Conservation (phyloP, 2,888 invertebrate species). For the Dinocampus coccinellae region DNA sequence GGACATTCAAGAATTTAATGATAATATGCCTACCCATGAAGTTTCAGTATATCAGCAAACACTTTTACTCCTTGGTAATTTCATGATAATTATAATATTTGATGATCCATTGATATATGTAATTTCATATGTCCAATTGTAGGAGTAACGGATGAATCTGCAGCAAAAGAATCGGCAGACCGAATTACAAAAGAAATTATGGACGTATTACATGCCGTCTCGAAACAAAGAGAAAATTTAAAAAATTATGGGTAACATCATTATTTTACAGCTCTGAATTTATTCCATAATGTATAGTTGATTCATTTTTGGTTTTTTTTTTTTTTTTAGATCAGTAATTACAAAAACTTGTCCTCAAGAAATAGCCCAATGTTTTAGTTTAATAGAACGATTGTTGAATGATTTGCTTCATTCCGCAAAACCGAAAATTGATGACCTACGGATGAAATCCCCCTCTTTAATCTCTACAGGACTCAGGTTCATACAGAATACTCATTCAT, state of each 20-base stretch:
- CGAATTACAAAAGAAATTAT: slow-evolving; percentile 63
- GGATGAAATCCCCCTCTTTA: slow-evolving; percentile 72
- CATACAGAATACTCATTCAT: background rate
- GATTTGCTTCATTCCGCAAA: slow-evolving; percentile 74
- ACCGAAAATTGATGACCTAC: slow-evolving; percentile 75
- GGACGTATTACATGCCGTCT: slow-evolving; percentile 64
- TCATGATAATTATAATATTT: slow-evolving; percentile 4
- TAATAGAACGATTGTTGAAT: slow-evolving; percentile 74
- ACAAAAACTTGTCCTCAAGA: slow-evolving; percentile 70
- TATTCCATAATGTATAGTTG: background rate
- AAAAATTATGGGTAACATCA: slow-evolving; percentile 68
- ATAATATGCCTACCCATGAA: slow-evolving; percentile 48
- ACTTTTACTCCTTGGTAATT: slow-evolving; percentile 57
- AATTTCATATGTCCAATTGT: background rate
- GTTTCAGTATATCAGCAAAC: slow-evolving; percentile 60
- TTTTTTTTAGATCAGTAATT: slow-evolving; percentile 68
- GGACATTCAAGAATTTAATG: slow-evolving; percentile 69
- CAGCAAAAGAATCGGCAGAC: slow-evolving; percentile 59
- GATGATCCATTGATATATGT: background rate
- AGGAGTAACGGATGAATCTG: slow-evolving; percentile 54
- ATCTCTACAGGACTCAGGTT: slow-evolving; percentile 79
- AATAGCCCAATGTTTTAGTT: slow-evolving; percentile 71
- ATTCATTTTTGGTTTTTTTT: background rate
- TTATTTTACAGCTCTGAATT: background rate
- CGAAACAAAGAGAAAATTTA: slow-evolving; percentile 65